These are phyloP conservation scores for Thecocarcelia acutangulata DNA, from an alignment of 2,888 invertebrate genomes.

Conservation along the genomic window DNA sequence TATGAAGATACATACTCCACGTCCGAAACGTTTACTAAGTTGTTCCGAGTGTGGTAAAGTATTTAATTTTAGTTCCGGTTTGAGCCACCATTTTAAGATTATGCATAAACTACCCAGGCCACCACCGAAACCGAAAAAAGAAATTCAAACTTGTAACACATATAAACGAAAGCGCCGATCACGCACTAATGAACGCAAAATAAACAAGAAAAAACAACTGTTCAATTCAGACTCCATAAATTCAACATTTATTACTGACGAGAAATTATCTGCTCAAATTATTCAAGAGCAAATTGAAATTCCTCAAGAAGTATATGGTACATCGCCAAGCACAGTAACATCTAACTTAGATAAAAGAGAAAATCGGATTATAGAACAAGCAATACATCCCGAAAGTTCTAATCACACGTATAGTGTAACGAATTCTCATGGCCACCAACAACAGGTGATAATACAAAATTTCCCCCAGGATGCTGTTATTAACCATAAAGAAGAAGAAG, in stretches of 20 bases:
- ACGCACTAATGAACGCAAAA: constrained; percentile 31
- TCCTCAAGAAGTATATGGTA: constrained; percentile 39
- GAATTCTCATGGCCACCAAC: not conserved
- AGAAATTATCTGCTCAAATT: constrained; percentile 43
- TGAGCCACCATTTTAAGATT: constrained; percentile 71
- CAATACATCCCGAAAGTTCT: not conserved
- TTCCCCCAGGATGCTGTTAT: constrained; percentile 43
- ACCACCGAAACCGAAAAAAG: constrained; percentile 61
- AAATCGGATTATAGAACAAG: not conserved
- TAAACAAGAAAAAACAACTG: constrained; percentile 27
- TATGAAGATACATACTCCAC: constrained; percentile 72
- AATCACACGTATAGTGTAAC: constrained; percentile 21
- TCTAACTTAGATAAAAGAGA: constrained; percentile 1
- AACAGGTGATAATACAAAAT: not conserved
- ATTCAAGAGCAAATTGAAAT: constrained; percentile 60
- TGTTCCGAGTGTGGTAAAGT: constrained; percentile 71
- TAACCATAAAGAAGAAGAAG: constrained; percentile 69
- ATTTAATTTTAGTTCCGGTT: constrained; percentile 71
- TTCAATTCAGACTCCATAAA: not conserved
- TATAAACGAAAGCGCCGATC: constrained; percentile 53
- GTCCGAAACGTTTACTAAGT: constrained; percentile 69
- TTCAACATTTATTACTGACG: constrained; percentile 9
- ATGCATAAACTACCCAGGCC: constrained; percentile 70
- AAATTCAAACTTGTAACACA: not conserved
- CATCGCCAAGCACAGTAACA: not conserved